These are phyloP conservation scores for Venturia canescens DNA, from an alignment of 1,140 invertebrate genomes.

Conservation along the genomic window DNA sequence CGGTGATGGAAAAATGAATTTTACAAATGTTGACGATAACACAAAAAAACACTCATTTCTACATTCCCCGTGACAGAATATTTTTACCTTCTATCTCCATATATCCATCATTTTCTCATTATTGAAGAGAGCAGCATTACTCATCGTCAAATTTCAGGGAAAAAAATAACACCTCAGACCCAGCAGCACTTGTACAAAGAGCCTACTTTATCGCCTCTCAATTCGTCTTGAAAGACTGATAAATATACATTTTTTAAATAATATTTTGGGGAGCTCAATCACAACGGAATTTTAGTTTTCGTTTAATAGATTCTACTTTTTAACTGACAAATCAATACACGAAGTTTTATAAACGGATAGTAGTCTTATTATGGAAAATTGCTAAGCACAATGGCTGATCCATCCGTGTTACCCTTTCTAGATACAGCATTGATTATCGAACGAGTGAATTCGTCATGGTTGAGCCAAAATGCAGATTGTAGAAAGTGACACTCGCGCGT, in stretches of 20 bases:
- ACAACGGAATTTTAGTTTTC: no score
- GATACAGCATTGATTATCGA: no score
- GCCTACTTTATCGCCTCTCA: background rate
- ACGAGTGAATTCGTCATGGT: no score
- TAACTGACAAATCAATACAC: no score
- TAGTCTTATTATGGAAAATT: no score
- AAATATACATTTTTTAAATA: background rate
- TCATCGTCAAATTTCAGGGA: background rate
- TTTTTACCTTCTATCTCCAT: background rate
- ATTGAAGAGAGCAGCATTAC: background rate
- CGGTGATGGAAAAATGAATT: constrained; percentile 34
- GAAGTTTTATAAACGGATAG: no score
- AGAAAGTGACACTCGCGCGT: no score
- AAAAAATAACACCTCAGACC: background rate
- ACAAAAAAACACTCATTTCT: background rate
- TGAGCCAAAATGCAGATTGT: no score
- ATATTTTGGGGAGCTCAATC: background rate
- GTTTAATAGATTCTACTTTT: no score
- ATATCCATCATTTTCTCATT: constrained; percentile 19
- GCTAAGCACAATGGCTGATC: no score
- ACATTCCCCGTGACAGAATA: background rate
- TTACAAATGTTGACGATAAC: constrained; percentile 28
- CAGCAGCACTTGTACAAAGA: background rate
- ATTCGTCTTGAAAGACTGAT: background rate
- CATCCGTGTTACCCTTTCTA: no score